Evolutionary conservation across 2,113 vertebrate genomes (phyloP).

Genomic region (Phalacrocorax brasilianus): DNA sequence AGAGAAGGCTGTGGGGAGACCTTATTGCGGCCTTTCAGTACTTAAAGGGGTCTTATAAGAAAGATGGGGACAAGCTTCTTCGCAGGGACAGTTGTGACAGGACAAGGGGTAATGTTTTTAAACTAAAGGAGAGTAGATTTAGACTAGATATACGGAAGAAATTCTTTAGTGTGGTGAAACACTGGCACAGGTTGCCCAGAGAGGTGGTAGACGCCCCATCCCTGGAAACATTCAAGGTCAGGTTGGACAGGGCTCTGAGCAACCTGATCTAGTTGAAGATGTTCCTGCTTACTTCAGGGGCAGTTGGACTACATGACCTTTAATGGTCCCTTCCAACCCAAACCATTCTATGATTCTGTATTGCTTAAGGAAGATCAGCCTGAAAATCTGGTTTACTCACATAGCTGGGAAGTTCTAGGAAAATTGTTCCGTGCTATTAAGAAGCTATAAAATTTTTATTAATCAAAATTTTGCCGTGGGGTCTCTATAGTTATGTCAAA

Average conservation of each 20-base stretch:
- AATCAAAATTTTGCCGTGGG: not conserved
- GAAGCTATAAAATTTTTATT: not conserved
- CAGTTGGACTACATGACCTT: not conserved
- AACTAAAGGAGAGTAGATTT: not conserved
- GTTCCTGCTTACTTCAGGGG: rapidly evolving
- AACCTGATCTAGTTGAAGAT: not conserved
- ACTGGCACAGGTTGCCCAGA: not conserved
- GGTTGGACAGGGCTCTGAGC: not conserved
- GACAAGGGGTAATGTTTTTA: not conserved
- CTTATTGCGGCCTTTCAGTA: too few relatives aligned
- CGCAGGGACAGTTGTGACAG: not conserved
- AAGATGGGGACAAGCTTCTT: not conserved
- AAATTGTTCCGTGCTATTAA: not conserved
- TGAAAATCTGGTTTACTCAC: not conserved
- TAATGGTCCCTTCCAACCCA: not conserved
- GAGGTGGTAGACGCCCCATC: not conserved
- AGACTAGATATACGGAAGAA: not conserved
- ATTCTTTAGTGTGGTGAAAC: not conserved
- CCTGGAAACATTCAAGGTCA: not conserved
- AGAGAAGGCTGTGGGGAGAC: rapidly evolving
- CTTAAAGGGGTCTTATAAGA: not conserved
- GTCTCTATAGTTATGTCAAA: not conserved
- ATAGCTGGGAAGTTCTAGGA: not conserved
- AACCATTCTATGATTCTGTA: not conserved
- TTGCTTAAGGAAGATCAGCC: not conserved